These are phyloP conservation scores for Poeciliopsis infans DNA, from an alignment of 2,797 vertebrate genomes.

Conservation along the genomic window DNA sequence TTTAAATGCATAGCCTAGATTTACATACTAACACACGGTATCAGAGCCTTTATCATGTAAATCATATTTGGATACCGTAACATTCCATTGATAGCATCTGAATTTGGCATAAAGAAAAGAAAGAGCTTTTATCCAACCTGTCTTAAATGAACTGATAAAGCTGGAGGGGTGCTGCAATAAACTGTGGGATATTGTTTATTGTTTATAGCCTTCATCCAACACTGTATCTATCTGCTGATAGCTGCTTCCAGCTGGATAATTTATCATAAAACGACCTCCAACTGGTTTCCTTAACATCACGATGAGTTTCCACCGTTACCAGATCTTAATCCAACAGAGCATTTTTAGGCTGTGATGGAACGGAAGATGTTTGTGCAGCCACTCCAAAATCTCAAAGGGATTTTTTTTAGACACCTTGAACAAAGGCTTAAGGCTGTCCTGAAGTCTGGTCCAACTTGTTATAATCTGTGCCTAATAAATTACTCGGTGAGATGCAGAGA, in stretches of 20 bases:
- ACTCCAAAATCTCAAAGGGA: background rate
- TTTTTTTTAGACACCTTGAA: background rate
- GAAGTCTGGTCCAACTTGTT: background rate
- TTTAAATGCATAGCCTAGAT: background rate
- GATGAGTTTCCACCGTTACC: background rate
- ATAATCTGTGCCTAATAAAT: background rate
- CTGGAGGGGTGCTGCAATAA: background rate
- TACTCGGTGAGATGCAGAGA: background rate
- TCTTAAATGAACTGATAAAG: background rate
- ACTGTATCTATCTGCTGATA: background rate
- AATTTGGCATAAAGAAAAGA: background rate
- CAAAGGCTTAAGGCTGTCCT: background rate
- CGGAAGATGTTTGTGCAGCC: background rate
- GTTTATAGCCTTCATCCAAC: background rate
- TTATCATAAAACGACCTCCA: background rate
- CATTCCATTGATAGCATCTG: background rate
- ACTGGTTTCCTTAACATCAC: background rate
- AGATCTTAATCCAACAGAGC: background rate
- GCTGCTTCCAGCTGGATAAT: background rate
- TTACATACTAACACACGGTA: background rate
- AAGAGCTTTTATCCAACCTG: background rate
- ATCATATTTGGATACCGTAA: too few species aligned
- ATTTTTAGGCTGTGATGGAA: background rate
- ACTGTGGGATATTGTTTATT: background rate
- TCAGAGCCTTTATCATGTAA: background rate